Conservation (phyloP, 1,140 invertebrate genomes). For the Drosophila bifasciata region DNA sequence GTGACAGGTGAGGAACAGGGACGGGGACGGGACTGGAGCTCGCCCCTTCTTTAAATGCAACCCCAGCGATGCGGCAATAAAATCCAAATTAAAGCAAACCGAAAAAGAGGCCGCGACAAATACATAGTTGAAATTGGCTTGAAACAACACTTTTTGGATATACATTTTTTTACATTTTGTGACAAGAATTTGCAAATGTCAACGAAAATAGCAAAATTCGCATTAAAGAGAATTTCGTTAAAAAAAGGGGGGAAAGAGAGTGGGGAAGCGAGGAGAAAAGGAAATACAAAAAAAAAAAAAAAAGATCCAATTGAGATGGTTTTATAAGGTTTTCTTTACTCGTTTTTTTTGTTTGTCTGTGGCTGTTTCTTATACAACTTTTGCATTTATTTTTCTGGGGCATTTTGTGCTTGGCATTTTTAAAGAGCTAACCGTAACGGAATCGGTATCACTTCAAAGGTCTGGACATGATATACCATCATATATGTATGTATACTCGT, state of each 20-base stretch:
- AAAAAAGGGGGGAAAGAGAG: constrained; percentile 19
- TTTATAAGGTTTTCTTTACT: constrained; percentile 54
- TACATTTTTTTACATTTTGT: constrained; percentile 54
- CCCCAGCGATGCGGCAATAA: constrained; percentile 57
- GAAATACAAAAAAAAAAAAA: constrained; percentile 52
- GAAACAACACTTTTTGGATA: constrained; percentile 24
- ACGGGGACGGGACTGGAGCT: neutral
- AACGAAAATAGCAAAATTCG: constrained; percentile 75
- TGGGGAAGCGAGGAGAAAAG: constrained; percentile 30
- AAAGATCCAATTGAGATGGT: constrained; percentile 71
- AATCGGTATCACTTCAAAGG: constrained; percentile 45
- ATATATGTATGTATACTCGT: neutral
- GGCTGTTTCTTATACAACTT: constrained; percentile 39
- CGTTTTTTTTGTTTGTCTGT: constrained; percentile 21
- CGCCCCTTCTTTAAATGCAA: constrained; percentile 63
- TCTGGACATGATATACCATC: constrained; percentile 26
- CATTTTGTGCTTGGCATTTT: constrained; percentile 51
- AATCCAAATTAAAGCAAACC: constrained; percentile 18
- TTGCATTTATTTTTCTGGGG: constrained; percentile 53
- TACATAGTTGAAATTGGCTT: constrained; percentile 74
- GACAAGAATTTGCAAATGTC: constrained; percentile 81
- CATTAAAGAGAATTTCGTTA: constrained; percentile 71
- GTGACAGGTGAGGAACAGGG: neutral
- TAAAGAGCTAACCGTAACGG: constrained; percentile 42
- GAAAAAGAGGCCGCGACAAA: constrained; percentile 66